Evolutionary conservation across 2,113 vertebrate species (phyloP).

Genomic region (Scopus umbretta): DNA sequence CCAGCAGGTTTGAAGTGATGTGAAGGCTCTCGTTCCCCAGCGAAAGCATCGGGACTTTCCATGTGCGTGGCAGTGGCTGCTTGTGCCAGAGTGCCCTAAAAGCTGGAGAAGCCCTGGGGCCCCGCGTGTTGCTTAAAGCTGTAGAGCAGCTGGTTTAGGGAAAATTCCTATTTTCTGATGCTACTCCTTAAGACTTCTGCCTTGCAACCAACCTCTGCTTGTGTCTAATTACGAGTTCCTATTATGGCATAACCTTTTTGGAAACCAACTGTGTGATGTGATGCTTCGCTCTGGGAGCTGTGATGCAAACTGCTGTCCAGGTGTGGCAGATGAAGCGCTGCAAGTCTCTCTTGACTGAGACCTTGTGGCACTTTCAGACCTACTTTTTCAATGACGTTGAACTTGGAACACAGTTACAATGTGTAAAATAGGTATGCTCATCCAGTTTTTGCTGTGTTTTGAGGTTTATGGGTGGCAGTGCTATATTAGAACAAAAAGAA

Average conservation of each 20-base stretch:
- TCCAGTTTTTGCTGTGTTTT: neutral
- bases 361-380: neutral
- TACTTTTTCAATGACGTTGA: neutral
- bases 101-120: neutral
- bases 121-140: neutral
- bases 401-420: neutral
- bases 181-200: neutral
- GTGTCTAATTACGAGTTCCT: neutral
- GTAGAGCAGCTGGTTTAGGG: neutral
- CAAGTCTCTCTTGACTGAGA: neutral
- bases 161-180: neutral
- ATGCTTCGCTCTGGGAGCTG: neutral
- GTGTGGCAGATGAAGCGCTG: neutral
- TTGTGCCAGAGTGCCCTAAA: neutral
- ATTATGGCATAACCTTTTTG: neutral
- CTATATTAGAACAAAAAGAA: neutral
- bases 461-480: neutral
- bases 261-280: neutral
- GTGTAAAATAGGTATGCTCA: neutral
- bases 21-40: neutral
- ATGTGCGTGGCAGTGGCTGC: fast-evolving
- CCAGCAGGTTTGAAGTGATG: fast-evolving
- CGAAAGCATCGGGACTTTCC: neutral
- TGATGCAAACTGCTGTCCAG: neutral
- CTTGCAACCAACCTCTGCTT: neutral